phyloP scores from a whole-genome alignment of 2,888 invertebrate genomes.

The Andrena dorsata region DNA sequence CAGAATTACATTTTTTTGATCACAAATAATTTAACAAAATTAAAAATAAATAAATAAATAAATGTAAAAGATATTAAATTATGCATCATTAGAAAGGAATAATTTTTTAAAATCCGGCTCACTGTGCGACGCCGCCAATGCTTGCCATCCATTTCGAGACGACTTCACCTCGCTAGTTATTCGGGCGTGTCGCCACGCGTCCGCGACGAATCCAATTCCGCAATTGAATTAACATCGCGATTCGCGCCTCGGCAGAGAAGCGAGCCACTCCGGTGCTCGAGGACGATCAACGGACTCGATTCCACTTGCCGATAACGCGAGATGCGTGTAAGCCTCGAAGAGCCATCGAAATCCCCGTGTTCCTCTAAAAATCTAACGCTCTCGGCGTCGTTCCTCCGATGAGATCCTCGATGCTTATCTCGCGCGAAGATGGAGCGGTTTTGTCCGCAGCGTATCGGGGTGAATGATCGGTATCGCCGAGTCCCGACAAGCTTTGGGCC shows the following conservation, averaged over 20 bases:
- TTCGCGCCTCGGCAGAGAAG: background rate
- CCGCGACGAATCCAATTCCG: conserved; percentile 1
- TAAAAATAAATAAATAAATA: too few relatives aligned
- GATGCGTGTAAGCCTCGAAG: conserved; percentile 9
- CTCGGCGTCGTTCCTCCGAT: background rate
- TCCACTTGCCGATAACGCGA: conserved; percentile 10
- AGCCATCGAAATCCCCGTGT: conserved; percentile 35
- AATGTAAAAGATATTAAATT: too few relatives aligned
- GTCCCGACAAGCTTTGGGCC: conserved; percentile 18
- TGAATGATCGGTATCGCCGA: conserved; percentile 54
- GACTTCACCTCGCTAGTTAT: conserved; percentile 22
- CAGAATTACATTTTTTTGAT: too few relatives aligned
- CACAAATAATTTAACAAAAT: too few relatives aligned
- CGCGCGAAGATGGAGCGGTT: conserved; percentile 40
- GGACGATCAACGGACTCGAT: conserved; percentile 23
- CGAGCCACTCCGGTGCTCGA: background rate
- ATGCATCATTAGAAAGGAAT: too few relatives aligned
- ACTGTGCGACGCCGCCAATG: too few relatives aligned
- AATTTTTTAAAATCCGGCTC: too few relatives aligned
- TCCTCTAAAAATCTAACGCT: conserved; percentile 36
- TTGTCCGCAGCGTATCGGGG: conserved; percentile 49
- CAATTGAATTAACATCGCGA: conserved; percentile 6
- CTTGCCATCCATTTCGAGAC: background rate
- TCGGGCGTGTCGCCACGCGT: background rate
- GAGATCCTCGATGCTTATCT: conserved; percentile 52